Conservation (phyloP, 2,888 invertebrate species). For the Nebria brevicollis region DNA sequence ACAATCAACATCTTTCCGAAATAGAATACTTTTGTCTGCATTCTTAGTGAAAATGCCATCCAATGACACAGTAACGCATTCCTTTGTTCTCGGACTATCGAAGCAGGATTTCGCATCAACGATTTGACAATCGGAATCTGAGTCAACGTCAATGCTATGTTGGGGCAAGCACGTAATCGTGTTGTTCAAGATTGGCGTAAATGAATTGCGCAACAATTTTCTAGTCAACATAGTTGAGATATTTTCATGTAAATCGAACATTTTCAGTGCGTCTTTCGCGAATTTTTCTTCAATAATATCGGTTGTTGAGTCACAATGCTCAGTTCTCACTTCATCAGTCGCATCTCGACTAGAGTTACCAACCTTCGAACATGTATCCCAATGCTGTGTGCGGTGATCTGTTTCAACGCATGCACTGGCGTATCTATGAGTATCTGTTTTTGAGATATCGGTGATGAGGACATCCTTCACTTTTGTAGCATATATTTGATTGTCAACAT, state of each 20-base stretch:
- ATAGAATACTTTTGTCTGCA: not conserved
- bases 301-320: constrained; percentile 43
- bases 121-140: constrained; percentile 44
- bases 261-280: constrained; percentile 15
- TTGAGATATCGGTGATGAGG: constrained; percentile 22
- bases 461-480: not conserved
- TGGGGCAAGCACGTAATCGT: not conserved
- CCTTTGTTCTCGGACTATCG: not conserved
- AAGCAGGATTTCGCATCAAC: constrained; percentile 15
- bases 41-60: constrained; percentile 30
- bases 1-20: constrained; percentile 5
- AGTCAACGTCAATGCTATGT: constrained; percentile 18
- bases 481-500: not conserved
- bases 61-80: constrained; percentile 11
- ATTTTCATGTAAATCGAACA: constrained; percentile 5
- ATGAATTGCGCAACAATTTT: not conserved
- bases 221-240: not conserved
- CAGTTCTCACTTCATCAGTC: constrained; percentile 37
- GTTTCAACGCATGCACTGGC: no score
- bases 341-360: constrained; percentile 17
- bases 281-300: constrained; percentile 41
- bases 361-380: constrained; percentile 11
- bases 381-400: not conserved
- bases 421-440: constrained; percentile 22
- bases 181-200: not conserved